Conservation (phyloP, 2,113 vertebrate species). For the Scartelaos histophorus region DNA sequence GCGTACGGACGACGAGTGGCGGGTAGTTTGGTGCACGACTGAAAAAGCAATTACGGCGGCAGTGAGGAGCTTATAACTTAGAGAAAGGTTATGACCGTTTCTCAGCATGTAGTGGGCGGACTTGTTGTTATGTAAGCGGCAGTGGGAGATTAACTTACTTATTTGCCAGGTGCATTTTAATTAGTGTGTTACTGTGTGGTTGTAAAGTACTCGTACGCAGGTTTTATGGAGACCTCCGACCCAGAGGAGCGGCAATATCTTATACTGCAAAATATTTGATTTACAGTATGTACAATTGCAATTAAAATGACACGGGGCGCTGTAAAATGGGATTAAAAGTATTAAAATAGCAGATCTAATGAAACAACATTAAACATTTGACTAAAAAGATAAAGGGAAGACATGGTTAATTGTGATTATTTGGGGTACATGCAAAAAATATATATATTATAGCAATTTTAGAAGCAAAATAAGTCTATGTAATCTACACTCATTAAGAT, state of each 20-base stretch:
- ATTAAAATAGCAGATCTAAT: neutral
- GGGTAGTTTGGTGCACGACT: slow-evolving; percentile 24
- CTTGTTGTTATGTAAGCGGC: slow-evolving; percentile 40
- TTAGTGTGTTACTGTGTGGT: slow-evolving; percentile 38
- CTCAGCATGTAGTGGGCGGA: slow-evolving; percentile 35
- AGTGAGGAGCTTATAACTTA: slow-evolving; percentile 26
- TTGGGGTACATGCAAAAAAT: too few species aligned
- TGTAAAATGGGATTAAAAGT: neutral
- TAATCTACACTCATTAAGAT: too few species aligned
- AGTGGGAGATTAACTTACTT: slow-evolving; percentile 52
- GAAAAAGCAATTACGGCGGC: slow-evolving; percentile 23
- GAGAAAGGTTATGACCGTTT: slow-evolving; percentile 45
- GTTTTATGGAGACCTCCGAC: slow-evolving; percentile 10
- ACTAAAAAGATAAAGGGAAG: too few species aligned
- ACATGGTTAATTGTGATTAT: too few species aligned
- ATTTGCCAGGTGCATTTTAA: slow-evolving; percentile 53
- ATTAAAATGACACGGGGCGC: too few species aligned
- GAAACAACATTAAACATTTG: too few species aligned
- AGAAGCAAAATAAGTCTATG: too few species aligned
- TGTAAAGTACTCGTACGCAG: slow-evolving; percentile 6
- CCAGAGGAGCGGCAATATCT: slow-evolving; percentile 4
- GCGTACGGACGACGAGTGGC: neutral
- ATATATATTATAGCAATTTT: too few species aligned
- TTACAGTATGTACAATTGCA: neutral
- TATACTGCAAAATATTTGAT: neutral